phyloP scores from a whole-genome alignment of 2,888 invertebrate genomes.

The Chrysolina americana region DNA sequence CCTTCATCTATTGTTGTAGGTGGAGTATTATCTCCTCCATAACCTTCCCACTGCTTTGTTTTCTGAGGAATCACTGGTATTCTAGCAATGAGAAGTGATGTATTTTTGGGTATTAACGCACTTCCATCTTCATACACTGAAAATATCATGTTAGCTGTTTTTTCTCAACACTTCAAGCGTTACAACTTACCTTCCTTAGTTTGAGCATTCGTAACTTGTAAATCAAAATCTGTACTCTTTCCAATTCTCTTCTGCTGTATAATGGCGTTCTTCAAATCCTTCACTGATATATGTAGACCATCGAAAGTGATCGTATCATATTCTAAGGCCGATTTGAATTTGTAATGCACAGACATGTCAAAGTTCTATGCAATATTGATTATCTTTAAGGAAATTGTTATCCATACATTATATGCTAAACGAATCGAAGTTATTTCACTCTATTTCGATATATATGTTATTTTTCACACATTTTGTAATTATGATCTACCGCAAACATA shows the following conservation, averaged over 20 bases:
- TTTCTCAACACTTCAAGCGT: not conserved
- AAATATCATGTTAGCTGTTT: conserved; percentile 56
- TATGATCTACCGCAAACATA: not conserved
- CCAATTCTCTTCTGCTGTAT: conserved; percentile 95
- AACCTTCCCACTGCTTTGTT: conserved; percentile 78
- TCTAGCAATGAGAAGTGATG: conserved; percentile 94
- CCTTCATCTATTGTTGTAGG: conserved; percentile 66
- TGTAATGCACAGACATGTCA: conserved; percentile 96
- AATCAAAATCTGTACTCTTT: conserved; percentile 94
- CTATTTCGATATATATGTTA: not conserved
- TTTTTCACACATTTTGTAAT: not conserved
- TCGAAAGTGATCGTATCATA: conserved; percentile 98
- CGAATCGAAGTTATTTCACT: not conserved
- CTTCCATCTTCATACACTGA: conserved; percentile 93
- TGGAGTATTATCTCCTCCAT: conserved; percentile 69
- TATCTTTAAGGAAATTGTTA: not conserved
- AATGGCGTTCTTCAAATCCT: conserved; percentile 95
- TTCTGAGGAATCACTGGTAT: conserved; percentile 89
- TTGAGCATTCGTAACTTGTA: conserved; percentile 97
- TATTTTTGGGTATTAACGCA: conserved; percentile 95
- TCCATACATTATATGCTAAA: not conserved
- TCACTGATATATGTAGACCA: conserved; percentile 95
- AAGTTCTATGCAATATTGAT: not conserved
- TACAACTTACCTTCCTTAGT: conserved; percentile 91
- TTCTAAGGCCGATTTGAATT: conserved; percentile 96